A percentile compares a stretch with the other conserved stretches of the same genome.
phyloP scores from a whole-genome alignment of 2,113 vertebrate species.

The Suncus etruscus region DNA sequence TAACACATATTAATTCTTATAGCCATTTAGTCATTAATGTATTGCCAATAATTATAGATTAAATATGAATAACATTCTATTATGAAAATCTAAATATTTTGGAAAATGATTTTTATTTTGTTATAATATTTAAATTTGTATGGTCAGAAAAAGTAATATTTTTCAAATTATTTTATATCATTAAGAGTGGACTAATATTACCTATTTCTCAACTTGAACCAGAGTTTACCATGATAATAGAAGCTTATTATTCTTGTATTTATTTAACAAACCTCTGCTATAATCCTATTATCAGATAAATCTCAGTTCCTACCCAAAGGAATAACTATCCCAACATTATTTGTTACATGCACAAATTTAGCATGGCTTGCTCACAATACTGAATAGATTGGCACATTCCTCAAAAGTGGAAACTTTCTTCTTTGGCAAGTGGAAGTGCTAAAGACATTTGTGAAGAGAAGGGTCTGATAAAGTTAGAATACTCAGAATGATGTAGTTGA shows the following conservation, averaged over 20 bases:
- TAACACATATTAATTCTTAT: constrained; percentile 39
- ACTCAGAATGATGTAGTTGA: not conserved
- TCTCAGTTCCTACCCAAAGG: not conserved
- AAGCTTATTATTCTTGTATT: not conserved
- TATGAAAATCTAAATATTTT: not conserved
- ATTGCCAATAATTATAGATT: constrained; percentile 60
- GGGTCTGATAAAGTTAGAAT: not conserved
- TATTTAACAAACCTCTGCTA: not conserved
- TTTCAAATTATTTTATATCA: not conserved
- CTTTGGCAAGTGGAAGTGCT: not conserved
- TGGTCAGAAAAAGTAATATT: not conserved
- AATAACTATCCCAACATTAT: constrained; percentile 35
- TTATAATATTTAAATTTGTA: constrained; percentile 17
- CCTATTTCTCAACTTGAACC: constrained; percentile 42
- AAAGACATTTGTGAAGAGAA: not conserved
- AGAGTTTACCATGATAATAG: not conserved
- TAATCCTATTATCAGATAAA: not conserved
- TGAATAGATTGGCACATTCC: not conserved
- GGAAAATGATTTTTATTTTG: not conserved
- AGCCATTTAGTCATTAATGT: not conserved
- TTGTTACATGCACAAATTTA: not conserved
- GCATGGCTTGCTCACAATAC: not conserved
- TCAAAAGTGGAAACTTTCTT: not conserved
- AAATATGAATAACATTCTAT: not conserved
- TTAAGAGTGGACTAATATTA: constrained; percentile 9